Evolutionary conservation across 2,113 vertebrate species (phyloP).

Genomic region (Bufo gargarizans): DNA sequence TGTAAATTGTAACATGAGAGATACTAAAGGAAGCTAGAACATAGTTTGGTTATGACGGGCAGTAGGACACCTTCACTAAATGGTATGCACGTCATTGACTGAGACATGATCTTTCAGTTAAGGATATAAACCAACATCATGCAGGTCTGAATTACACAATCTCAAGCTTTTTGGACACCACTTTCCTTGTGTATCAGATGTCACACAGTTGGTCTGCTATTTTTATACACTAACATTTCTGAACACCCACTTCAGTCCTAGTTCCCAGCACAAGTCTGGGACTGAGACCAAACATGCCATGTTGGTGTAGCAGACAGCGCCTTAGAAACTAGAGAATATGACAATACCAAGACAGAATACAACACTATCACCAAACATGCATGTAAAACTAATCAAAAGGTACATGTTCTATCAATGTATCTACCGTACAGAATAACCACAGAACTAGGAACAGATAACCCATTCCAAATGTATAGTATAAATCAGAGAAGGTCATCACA

Average conservation of each 20-base stretch:
- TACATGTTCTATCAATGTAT: too few relatives aligned
- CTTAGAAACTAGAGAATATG: conserved; percentile 30
- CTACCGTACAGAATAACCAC: too few relatives aligned
- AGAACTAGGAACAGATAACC: too few relatives aligned
- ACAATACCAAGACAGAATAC: not conserved
- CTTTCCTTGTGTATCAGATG: conserved; percentile 53
- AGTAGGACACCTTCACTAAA: not conserved
- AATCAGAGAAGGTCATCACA: too few relatives aligned
- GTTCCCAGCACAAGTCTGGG: conserved; percentile 57
- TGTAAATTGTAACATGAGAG: not conserved
- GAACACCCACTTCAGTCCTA: conserved; percentile 58
- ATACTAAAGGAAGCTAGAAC: not conserved
- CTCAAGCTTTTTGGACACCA: conserved; percentile 39
- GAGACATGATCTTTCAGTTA: not conserved
- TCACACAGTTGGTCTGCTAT: conserved; percentile 57
- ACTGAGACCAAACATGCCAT: conserved; percentile 55
- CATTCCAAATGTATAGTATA: too few relatives aligned
- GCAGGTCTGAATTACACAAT: conserved; percentile 37
- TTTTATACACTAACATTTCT: conserved; percentile 54
- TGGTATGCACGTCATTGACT: not conserved
- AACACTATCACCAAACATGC: not conserved
- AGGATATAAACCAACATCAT: conserved; percentile 34
- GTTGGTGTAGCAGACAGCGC: conserved; percentile 50
- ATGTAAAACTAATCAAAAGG: too few relatives aligned
- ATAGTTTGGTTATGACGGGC: not conserved